These are phyloP conservation scores for Hypercompe scribonia DNA, from an alignment of 2,888 invertebrate genomes.

Conservation along the genomic window DNA sequence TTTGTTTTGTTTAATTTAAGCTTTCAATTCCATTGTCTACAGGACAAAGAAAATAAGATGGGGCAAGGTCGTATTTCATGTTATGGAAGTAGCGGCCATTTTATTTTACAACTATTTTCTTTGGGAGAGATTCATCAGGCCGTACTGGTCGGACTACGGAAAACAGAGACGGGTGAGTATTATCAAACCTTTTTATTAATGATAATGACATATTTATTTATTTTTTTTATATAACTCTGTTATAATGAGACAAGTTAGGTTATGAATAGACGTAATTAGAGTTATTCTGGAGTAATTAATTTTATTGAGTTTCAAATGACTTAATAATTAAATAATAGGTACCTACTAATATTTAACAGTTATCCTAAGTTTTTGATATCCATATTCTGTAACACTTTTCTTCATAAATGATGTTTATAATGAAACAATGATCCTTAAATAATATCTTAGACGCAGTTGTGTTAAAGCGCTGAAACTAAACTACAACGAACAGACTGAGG, in stretches of 20 bases:
- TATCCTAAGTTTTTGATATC: neutral
- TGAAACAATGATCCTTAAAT: no score
- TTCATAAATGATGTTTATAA: neutral
- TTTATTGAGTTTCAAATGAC: no score
- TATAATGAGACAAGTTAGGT: no score
- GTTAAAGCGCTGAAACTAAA: no score
- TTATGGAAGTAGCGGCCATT: constrained; percentile 92
- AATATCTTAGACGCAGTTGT: no score
- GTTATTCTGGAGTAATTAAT: neutral
- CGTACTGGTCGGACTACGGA: constrained; percentile 89
- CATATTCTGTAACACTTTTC: neutral
- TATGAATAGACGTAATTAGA: no score
- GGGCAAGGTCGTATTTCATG: constrained; percentile 89
- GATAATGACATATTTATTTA: neutral
- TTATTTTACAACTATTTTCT: constrained; percentile 94
- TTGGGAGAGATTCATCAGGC: constrained; percentile 91
- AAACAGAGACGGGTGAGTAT: constrained; percentile 71
- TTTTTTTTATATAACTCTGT: neutral
- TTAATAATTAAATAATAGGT: no score
- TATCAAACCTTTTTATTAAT: constrained; percentile 15
- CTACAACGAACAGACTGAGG: no score
- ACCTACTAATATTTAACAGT: neutral
- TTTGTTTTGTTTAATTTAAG: neutral
- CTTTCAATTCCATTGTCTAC: constrained; percentile 57
- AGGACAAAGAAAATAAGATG: constrained; percentile 91